Evolutionary conservation across 2,113 vertebrate species (phyloP).

Genomic region (Todiramphus chloris): DNA sequence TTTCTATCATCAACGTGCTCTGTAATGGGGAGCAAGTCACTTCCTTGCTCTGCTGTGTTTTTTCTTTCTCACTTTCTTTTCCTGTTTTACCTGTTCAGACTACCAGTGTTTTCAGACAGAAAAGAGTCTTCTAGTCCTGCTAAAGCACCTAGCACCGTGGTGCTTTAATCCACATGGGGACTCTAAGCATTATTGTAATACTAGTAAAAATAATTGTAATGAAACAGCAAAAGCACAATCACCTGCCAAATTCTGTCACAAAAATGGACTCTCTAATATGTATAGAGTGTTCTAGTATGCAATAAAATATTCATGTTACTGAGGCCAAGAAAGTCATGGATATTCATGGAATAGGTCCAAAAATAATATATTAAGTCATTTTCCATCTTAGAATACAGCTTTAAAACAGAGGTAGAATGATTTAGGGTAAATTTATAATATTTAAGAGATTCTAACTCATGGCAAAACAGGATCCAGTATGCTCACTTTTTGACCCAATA

Average conservation of each 20-base stretch:
- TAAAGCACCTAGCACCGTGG: not conserved
- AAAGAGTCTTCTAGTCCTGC: not conserved
- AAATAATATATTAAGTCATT: conserved; percentile 44
- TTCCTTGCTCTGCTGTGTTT: not conserved
- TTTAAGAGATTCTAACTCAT: not conserved
- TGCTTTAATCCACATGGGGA: not conserved
- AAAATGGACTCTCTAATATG: not conserved
- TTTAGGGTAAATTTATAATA: not conserved
- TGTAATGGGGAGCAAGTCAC: not conserved
- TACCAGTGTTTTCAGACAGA: not conserved
- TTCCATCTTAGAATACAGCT: not conserved
- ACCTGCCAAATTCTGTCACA: conserved; percentile 36
- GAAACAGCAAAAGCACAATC: conserved; percentile 31
- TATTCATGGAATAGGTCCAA: conserved; percentile 52
- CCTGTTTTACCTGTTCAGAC: not conserved
- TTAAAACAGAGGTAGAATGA: not conserved
- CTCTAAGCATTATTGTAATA: not conserved
- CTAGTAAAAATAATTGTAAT: conserved; percentile 20
- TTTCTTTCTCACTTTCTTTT: not conserved
- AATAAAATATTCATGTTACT: conserved; percentile 52
- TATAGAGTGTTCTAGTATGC: not conserved
- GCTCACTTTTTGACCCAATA: not conserved
- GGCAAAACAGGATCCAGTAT: not conserved
- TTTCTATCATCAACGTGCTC: not conserved
- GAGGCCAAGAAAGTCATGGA: conserved; percentile 33